Conservation (phyloP, 2,113 vertebrate genomes). For the Piliocolobus tephrosceles region DNA sequence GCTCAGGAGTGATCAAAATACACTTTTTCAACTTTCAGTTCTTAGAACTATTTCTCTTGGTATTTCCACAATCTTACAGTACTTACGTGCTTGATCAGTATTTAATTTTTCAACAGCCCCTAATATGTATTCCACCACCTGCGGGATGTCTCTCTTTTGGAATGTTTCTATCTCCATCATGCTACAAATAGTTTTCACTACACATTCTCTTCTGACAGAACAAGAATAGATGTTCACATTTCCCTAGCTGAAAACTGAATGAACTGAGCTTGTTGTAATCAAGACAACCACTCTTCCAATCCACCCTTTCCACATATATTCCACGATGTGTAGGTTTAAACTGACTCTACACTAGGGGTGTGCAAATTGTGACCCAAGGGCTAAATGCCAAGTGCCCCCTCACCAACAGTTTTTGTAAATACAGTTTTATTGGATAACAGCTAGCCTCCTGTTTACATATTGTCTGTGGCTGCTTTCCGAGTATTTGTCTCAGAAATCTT, state of each 20-base stretch:
- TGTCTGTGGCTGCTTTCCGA: neutral
- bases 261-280: slow-evolving; percentile 24
- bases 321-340: neutral
- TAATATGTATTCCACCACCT: neutral
- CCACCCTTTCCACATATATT: neutral
- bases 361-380: neutral
- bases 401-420: neutral
- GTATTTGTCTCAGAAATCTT: neutral
- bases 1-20: neutral
- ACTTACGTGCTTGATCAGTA: neutral
- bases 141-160: neutral
- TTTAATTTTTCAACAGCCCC: neutral
- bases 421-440: neutral
- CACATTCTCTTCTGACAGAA: neutral
- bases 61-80: neutral
- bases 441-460: neutral
- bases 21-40: neutral
- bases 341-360: neutral
- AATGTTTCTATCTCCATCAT: neutral
- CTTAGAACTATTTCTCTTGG: neutral
- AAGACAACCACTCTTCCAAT: neutral
- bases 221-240: neutral
- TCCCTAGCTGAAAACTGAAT: slow-evolving; percentile 17
- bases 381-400: neutral
- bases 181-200: slow-evolving; percentile 12